phyloP scores from a whole-genome alignment of 1,140 invertebrate species.

The Muscidifurax raptorellus region DNA sequence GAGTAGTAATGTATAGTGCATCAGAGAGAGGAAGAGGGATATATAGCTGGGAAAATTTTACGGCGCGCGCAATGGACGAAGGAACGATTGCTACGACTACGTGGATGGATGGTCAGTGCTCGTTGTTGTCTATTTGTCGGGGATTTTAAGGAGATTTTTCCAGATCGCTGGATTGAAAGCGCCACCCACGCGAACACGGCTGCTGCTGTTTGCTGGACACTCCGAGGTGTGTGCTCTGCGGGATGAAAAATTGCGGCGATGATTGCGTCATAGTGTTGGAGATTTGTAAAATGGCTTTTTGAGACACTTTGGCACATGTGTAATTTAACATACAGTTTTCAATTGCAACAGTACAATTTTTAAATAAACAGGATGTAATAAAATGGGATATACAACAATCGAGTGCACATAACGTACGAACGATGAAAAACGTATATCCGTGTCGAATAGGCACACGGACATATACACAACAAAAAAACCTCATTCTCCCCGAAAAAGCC shows the following conservation, averaged over 20 bases:
- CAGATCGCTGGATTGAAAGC: constrained; percentile 13
- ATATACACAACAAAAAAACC: background rate
- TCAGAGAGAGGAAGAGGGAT: background rate
- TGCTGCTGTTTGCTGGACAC: no score
- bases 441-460: background rate
- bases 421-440: background rate
- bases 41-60: background rate
- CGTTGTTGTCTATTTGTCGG: background rate
- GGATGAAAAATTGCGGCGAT: background rate
- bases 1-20: constrained; percentile 7
- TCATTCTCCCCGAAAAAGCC: background rate
- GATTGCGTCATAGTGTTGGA: constrained; percentile 6
- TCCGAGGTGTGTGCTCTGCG: background rate
- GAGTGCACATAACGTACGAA: background rate
- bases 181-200: background rate
- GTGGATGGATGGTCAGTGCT: background rate
- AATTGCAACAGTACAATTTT: background rate
- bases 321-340: no score
- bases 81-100: background rate
- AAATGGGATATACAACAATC: background rate
- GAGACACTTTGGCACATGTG: no score
- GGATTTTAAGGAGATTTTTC: constrained; percentile 30
- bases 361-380: background rate
- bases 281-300: no score
- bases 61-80: background rate